phyloP scores from a whole-genome alignment of 2,113 vertebrate genomes.

The Mystacornis crossleyi region DNA sequence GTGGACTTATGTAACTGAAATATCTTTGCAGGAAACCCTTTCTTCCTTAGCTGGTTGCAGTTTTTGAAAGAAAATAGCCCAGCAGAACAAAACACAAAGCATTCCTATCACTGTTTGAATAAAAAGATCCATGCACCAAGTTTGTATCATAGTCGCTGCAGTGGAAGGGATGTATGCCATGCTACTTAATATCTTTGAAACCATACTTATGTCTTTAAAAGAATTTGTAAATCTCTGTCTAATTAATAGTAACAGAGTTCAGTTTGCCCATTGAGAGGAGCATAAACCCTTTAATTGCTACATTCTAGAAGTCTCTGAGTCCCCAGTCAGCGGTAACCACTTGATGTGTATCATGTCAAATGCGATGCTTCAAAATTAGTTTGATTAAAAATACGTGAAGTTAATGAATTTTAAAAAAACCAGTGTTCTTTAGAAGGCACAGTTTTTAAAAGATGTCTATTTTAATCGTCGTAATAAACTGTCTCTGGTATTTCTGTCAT shows the following conservation, averaged over 20 bases:
- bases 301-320: neutral
- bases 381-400: slow-evolving; percentile 26
- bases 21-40: neutral
- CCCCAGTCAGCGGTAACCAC: neutral
- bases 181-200: neutral
- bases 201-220: neutral
- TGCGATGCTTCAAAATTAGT: neutral
- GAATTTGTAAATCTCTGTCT: neutral
- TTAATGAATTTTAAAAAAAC: slow-evolving; percentile 19
- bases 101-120: neutral
- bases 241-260: slow-evolving; percentile 19
- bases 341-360: slow-evolving; percentile 17
- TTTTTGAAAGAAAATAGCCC: neutral
- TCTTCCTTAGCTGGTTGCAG: neutral
- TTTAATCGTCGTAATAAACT: slow-evolving; percentile 12
- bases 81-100: neutral
- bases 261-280: slow-evolving; percentile 7
- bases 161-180: neutral
- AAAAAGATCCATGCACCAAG: neutral
- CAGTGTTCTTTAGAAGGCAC: neutral
- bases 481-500: slow-evolving; percentile 42
- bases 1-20: neutral
- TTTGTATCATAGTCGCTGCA: neutral
- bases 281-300: slow-evolving; percentile 31
- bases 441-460: slow-evolving; percentile 19